Base-by-base conservation (phyloP, 2,888 invertebrate genomes). In the Embidobia sp. region DNA sequence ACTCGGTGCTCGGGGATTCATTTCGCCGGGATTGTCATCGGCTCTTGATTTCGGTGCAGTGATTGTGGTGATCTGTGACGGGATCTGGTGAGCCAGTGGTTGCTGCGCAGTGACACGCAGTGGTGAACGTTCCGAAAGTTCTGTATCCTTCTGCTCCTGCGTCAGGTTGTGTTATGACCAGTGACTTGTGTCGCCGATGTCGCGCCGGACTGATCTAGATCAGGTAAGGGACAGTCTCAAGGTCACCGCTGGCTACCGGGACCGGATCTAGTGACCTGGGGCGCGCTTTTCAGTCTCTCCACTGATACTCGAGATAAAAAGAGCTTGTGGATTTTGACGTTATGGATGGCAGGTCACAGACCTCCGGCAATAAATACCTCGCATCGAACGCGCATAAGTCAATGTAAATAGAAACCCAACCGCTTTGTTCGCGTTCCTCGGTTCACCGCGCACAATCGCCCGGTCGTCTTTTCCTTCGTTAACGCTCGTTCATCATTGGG, bases 111-210 rank as follows among this genome's bases (percentile, higher is more conserved):
- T 78, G 77, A 64, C 63, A 73, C 51, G 59, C 48, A 59, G 69
- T 72, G 63, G 64, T 67, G 67, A 49, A 78, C 77, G 55, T 48
- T 55, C 11, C 42, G 49, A 61, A 64, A 79, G 77, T 35, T 61
- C 18, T 31, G 35, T 46, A 55, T 19, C 35, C 37, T 26, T 40
- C 13, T 11, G 10, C 10, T 29, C 40, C 59, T n/a, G n/a, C n/a
- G n/a, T n/a, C n/a, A n/a, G 63, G 82, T 86, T 85, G 84, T 80
- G 81, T 29, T 53, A 85, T 84, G 84, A 85, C 79, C 78, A 85
- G 85, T 86, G 87, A 86, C 85, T 81, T 82, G 83, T 85, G 83
- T 37, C 27, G 40, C 13, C 37, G 18, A 73, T 48, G 48, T 66
- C 59, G 40, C 37, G 22, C 29, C 27, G 15, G 44, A 42, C 44